Evolutionary conservation across 2,888 invertebrate species (phyloP), one percentile per base, ranked within the genome.

Genomic region (Sipha maydis): DNA sequence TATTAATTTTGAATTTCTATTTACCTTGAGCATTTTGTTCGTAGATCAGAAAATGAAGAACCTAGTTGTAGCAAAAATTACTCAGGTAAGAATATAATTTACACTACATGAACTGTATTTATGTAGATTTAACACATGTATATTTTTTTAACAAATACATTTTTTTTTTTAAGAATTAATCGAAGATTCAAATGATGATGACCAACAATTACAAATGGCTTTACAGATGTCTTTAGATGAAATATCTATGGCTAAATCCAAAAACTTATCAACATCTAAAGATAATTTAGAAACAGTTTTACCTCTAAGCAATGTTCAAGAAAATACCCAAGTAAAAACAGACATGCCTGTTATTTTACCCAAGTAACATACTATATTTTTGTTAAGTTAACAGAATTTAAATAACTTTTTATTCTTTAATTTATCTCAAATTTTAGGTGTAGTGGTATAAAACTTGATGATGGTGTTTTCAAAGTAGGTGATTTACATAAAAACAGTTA

Each of bases 401-500:
- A 28, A 4, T 14, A 28, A 28, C 11, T 48, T 48, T 54, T 41
- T 41, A 31, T 8, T 28, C 9, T 38, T 17, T 54, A 48, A 48
- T 41, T 21, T 61, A 21, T 61, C 28, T 61, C 34, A 34, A 48
- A 75, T 88, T 88, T 34, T 19, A 88, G 88, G 14, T 88, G 88
- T 48, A 82, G 82, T 86, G 79, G 86, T 41, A 88, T 88, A 48
- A 48, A 82, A 76, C 88, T 88, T 48, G 88, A 88, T 61, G 88
- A 88, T 75, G 88, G 88, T n/a, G 88, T 88, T 48, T 88, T 88
- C 21, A 88, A 88, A 88, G 88, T 88, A 1, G 88, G 88, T 1
- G 88, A 88, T 82, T 88, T 88, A 34, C 88, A 88, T 25, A 88
- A 88, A 76, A 88, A 88, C 14, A 88, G 82, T 88, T 88, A 88